Percentiles rank a stretch among this genome's conserved stretches.
Conservation (phyloP, 2,113 vertebrate species). For the chimpanzee (Pan troglodytes) region NHGRI_mPanTro3-v2.1_pri NC_072402.2:20840001-20840500, state of each 20-base stretch:
- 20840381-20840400: background rate
- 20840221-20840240: background rate
- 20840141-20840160: background rate
- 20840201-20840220: background rate
- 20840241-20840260: background rate
- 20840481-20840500: background rate
- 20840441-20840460: background rate
- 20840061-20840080: background rate
- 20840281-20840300: background rate
- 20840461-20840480: background rate
- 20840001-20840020: constrained; percentile 22
- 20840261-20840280: background rate
- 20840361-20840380: background rate
- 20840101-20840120: fast-evolving
- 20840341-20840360: background rate
- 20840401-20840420: background rate
- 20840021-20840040: constrained; percentile 48
- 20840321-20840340: background rate
- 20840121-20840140: too few relatives aligned
- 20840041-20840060: fast-evolving
- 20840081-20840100: fast-evolving
- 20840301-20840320: background rate
- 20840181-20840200: background rate
- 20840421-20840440: background rate
- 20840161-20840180: background rate